phyloP scores from a whole-genome alignment of 2,888 invertebrate species.

The Drosophila mulleri region DNA sequence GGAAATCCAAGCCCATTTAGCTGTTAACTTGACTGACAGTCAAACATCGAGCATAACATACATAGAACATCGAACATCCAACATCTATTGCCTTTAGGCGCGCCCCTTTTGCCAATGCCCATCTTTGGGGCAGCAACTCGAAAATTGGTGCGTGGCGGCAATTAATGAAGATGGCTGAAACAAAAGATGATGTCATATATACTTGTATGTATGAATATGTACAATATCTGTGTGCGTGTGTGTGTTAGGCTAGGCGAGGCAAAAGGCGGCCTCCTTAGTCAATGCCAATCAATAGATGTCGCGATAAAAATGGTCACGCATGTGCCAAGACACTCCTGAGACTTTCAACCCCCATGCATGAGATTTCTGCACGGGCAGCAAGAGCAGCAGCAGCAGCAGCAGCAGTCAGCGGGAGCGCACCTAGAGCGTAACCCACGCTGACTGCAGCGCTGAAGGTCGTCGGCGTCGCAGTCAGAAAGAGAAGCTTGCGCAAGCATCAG shows the following conservation, averaged over 20 bases:
- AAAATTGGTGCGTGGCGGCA: conserved; percentile 59
- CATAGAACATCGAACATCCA: conserved; percentile 12
- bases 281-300: conserved; percentile 55
- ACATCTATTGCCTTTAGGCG: conserved; percentile 39
- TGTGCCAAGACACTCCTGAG: conserved; percentile 62
- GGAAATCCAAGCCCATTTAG: conserved; percentile 42
- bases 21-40: conserved; percentile 28
- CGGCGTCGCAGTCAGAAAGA: conserved; percentile 56
- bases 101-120: conserved; percentile 54
- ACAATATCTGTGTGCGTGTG: conserved; percentile 26
- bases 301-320: conserved; percentile 73
- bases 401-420: conserved; percentile 48
- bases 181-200: conserved; percentile 60
- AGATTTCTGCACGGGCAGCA: conserved; percentile 41
- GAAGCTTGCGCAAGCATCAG: conserved; percentile 62
- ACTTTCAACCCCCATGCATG: conserved; percentile 42
- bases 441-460: conserved; percentile 48
- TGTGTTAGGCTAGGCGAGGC: conserved; percentile 47
- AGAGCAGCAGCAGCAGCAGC: conserved; percentile 19
- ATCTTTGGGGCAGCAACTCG: conserved; percentile 52
- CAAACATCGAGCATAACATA: conserved; percentile 6
- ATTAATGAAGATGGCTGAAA: conserved; percentile 53
- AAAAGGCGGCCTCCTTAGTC: conserved; percentile 65
- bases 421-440: conserved; percentile 42
- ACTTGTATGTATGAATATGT: conserved; percentile 9